These are phyloP conservation scores for Lepidothrix coronata DNA, from an alignment of 2,113 vertebrate genomes.

Conservation along the genomic window DNA sequence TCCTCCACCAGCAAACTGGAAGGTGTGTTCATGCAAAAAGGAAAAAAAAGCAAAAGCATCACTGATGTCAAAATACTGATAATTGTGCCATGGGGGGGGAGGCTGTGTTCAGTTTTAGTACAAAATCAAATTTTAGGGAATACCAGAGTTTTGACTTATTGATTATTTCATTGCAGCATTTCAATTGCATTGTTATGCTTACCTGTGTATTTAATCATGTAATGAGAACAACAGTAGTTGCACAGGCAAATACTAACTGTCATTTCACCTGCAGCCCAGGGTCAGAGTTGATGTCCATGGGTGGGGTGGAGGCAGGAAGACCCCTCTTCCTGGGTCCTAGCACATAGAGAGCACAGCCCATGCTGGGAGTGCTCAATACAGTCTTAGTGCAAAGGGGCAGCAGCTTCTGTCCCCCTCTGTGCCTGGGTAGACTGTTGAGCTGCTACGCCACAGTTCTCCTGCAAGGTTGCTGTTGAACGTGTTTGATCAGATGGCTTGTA, in stretches of 20 bases:
- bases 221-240: background rate
- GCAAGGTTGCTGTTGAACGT: background rate
- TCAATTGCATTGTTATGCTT: background rate
- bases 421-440: background rate
- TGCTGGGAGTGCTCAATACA: background rate
- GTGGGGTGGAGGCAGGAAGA: background rate
- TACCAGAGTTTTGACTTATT: slow-evolving; percentile 9
- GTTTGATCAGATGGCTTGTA: background rate
- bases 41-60: background rate
- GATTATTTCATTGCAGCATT: background rate
- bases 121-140: slow-evolving; percentile 9
- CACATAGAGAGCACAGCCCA: rapidly evolving
- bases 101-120: background rate
- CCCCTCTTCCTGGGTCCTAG: background rate
- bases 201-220: background rate
- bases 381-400: background rate
- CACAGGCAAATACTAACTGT: background rate
- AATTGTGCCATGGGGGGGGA: background rate
- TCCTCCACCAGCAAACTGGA: slow-evolving; percentile 8
- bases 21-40: slow-evolving; percentile 37
- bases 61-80: slow-evolving; percentile 16
- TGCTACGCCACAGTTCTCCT: background rate
- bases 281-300: background rate
- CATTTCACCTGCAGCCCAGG: background rate
- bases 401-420: background rate